Conservation (phyloP, 2,888 invertebrate genomes). For the Melitaea athalia region DNA sequence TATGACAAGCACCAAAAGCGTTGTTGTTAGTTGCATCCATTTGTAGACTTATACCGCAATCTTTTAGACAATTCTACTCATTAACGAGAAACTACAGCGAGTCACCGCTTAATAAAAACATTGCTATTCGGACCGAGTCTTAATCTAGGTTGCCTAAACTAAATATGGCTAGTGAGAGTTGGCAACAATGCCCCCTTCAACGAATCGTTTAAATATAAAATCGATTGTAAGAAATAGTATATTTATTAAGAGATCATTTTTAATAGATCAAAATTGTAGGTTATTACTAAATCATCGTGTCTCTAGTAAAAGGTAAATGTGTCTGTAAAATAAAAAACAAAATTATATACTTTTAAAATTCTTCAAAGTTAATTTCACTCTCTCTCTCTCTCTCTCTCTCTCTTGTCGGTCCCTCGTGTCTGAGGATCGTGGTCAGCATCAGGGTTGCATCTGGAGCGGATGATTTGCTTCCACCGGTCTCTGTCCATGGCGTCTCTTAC, state of each 20-base stretch:
- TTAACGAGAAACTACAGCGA: not conserved
- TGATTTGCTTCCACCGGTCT: too few relatives aligned
- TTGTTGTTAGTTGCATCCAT: not conserved
- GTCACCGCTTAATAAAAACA: not conserved
- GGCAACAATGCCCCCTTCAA: constrained; percentile 3
- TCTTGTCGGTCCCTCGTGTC: too few relatives aligned
- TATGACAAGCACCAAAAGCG: constrained; percentile 22
- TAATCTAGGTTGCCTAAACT: constrained; percentile 11
- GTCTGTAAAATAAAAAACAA: too few relatives aligned
- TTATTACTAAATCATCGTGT: too few relatives aligned
- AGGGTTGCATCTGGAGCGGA: too few relatives aligned
- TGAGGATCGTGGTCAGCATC: too few relatives aligned
- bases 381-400: too few relatives aligned
- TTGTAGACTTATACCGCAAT: not conserved
- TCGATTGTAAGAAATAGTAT: not conserved
- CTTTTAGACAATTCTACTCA: not conserved
- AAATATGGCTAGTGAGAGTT: constrained; percentile 5
- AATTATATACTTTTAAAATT: too few relatives aligned
- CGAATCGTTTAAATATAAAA: constrained; percentile 3
- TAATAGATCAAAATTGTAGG: not conserved
- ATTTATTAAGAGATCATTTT: not conserved
- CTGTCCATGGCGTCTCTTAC: too few relatives aligned
- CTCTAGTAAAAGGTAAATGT: too few relatives aligned
- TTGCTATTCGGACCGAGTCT: constrained; percentile 4
- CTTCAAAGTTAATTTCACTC: too few relatives aligned